phyloP scores from a whole-genome alignment of 2,113 vertebrate genomes.

The Aspiorhynchus laticeps region DNA sequence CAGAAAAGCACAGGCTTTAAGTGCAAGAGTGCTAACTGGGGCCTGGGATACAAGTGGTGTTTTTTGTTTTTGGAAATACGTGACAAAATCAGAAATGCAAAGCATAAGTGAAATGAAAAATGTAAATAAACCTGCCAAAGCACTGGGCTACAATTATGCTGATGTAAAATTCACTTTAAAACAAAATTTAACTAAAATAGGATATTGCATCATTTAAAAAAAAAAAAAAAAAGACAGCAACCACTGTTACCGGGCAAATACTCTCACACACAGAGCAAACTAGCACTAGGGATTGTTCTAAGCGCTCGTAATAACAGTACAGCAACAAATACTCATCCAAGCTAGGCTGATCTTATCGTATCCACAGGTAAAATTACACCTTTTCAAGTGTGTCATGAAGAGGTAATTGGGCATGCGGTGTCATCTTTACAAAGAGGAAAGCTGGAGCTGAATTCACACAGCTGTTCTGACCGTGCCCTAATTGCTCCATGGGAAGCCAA shows the following conservation, averaged over 20 bases:
- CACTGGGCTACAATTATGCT: not conserved
- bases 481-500: slow-evolving; percentile 65
- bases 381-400: slow-evolving; percentile 54
- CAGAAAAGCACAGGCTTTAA: slow-evolving; percentile 1
- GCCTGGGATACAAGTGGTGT: not conserved
- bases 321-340: slow-evolving; percentile 55
- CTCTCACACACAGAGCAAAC: not conserved
- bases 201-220: slow-evolving; percentile 4
- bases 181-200: not conserved
- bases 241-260: slow-evolving; percentile 19
- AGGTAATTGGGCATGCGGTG: slow-evolving; percentile 58
- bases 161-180: not conserved
- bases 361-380: slow-evolving; percentile 59
- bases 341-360: slow-evolving; percentile 60
- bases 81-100: not conserved
- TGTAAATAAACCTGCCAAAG: not conserved
- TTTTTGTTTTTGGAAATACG: not conserved
- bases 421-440: slow-evolving; percentile 37
- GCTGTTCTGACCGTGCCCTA: slow-evolving; percentile 56
- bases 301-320: slow-evolving; percentile 48
- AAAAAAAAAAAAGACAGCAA: slow-evolving; percentile 18
- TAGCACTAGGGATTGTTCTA: slow-evolving; percentile 20
- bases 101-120: not conserved
- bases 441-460: slow-evolving; percentile 47
- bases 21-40: not conserved